These are phyloP conservation scores for Tenthredo amoena DNA, from an alignment of 2,888 invertebrate species.

Conservation along the genomic window DNA sequence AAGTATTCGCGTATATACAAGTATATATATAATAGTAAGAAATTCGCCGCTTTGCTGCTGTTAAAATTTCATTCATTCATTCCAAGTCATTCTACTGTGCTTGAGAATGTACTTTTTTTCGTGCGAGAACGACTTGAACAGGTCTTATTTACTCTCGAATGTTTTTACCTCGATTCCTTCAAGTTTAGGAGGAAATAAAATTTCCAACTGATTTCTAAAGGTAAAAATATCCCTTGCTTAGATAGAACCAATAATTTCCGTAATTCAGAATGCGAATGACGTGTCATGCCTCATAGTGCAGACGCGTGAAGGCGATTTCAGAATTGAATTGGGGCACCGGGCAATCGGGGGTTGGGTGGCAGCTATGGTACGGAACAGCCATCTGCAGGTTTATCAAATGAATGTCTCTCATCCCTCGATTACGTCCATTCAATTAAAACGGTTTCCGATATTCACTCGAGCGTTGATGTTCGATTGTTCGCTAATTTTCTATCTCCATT, in stretches of 20 bases:
- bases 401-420: conserved; percentile 48
- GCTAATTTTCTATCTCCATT: conserved; percentile 47
- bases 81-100: neutral
- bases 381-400: conserved; percentile 49
- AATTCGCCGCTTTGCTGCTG: neutral
- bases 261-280: neutral
- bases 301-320: conserved; percentile 34
- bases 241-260: neutral
- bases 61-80: neutral
- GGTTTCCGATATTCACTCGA: conserved; percentile 48
- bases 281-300: neutral
- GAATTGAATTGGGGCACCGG: conserved; percentile 44
- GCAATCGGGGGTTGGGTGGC: neutral
- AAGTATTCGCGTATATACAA: too few relatives aligned
- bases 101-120: neutral
- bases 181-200: neutral
- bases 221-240: neutral
- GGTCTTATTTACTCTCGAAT: neutral
- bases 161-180: neutral
- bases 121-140: neutral
- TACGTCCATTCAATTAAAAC: conserved; percentile 51
- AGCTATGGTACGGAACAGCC: conserved; percentile 12
- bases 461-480: conserved; percentile 49
- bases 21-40: too few relatives aligned
- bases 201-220: neutral